Evolutionary conservation across 2,113 vertebrate genomes (phyloP).

Genomic region (Strix uralensis): DNA sequence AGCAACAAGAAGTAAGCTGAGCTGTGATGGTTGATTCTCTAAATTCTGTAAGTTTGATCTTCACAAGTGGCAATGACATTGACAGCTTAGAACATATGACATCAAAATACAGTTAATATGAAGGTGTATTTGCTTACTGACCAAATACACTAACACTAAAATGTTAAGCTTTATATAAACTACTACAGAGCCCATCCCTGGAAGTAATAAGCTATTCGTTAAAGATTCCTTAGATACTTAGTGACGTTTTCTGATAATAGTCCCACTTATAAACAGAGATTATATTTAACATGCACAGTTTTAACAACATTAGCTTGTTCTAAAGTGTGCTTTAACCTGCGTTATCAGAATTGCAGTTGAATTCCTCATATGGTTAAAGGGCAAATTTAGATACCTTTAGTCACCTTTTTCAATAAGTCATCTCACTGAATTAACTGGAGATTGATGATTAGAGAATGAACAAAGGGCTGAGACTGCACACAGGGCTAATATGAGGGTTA

Average conservation of each 20-base stretch:
- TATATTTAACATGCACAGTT: neutral
- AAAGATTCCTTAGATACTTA: slow-evolving; percentile 19
- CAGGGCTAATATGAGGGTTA: neutral
- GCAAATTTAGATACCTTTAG: slow-evolving; percentile 45
- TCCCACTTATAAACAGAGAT: slow-evolving; percentile 15
- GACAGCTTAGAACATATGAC: neutral
- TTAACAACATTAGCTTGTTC: neutral
- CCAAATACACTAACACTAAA: neutral
- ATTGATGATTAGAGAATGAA: slow-evolving; percentile 7
- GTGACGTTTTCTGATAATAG: slow-evolving; percentile 25
- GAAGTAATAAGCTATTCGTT: neutral
- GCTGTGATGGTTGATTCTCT: neutral
- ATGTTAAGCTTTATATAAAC: neutral
- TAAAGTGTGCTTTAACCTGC: neutral
- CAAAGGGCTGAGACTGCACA: neutral
- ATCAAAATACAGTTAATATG: neutral
- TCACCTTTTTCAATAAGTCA: slow-evolving; percentile 3
- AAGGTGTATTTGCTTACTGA: neutral
- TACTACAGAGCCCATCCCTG: neutral
- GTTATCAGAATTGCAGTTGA: slow-evolving; percentile 14
- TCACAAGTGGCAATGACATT: neutral
- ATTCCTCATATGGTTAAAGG: slow-evolving; percentile 10
- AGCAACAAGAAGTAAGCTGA: neutral
- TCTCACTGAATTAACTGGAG: neutral
- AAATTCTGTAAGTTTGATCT: neutral